These are phyloP conservation scores for Melanotus villosus DNA, from an alignment of 2,888 invertebrate genomes.

Conservation along the genomic window DNA sequence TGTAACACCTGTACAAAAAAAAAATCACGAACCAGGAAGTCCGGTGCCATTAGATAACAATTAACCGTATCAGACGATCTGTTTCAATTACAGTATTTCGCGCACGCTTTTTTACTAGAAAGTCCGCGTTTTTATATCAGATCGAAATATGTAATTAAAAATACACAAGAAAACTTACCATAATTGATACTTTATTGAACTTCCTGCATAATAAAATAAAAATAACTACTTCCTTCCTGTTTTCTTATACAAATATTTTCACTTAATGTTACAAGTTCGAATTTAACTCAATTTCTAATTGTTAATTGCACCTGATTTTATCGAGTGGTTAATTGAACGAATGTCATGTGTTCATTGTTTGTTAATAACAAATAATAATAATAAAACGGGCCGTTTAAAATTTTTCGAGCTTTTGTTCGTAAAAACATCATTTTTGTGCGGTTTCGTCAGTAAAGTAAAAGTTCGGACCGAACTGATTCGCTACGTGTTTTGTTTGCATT, in stretches of 20 bases:
- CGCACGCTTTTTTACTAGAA: not conserved
- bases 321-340: no score
- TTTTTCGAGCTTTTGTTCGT: not conserved
- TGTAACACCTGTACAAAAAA: no score
- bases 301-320: no score
- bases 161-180: not conserved
- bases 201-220: not conserved
- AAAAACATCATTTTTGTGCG: not conserved
- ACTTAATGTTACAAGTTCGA: no score
- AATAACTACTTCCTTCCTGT: not conserved
- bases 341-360: no score
- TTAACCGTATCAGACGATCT: constrained; percentile 1
- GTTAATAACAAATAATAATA: no score
- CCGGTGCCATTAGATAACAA: not conserved
- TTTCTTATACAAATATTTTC: not conserved
- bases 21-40: not conserved
- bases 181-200: not conserved
- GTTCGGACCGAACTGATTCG: constrained; percentile 1
- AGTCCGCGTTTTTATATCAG: not conserved
- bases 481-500: not conserved
- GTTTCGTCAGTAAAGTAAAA: not conserved
- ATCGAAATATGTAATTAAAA: not conserved
- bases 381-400: no score
- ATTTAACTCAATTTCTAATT: no score
- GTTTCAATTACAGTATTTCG: not conserved